Conservation (phyloP, 2,888 invertebrate species). For the Drosophila melanosoma region DNA sequence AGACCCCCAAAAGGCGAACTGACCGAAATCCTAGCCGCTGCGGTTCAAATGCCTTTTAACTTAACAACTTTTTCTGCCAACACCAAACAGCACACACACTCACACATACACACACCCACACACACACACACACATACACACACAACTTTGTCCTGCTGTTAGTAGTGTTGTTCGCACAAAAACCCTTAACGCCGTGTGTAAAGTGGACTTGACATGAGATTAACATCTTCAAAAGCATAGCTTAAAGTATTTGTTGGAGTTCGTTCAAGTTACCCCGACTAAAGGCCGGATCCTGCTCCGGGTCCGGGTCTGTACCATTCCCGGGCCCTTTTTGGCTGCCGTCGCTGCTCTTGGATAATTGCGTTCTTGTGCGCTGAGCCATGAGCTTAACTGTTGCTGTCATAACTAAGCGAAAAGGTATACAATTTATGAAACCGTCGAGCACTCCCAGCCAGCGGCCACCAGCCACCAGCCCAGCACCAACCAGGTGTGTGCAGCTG, state of each 20-base stretch:
- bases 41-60: constrained; percentile 83
- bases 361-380: constrained; percentile 82
- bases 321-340: constrained; percentile 38
- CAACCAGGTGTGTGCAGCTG: constrained; percentile 38
- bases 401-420: constrained; percentile 82
- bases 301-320: constrained; percentile 27
- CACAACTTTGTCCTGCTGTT: constrained; percentile 64
- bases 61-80: constrained; percentile 82
- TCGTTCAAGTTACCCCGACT: constrained; percentile 64
- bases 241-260: constrained; percentile 80
- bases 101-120: constrained; percentile 13
- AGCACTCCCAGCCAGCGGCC: constrained; percentile 23
- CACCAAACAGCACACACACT: constrained; percentile 59
- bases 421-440: constrained; percentile 78
- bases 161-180: constrained; percentile 40
- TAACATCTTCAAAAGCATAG: constrained; percentile 82
- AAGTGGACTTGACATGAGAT: constrained; percentile 83
- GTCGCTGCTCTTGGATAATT: constrained; percentile 75
- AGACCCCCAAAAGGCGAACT: constrained; percentile 70
- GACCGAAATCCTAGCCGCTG: constrained; percentile 74
- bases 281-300: constrained; percentile 22
- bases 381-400: constrained; percentile 80
- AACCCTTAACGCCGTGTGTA: constrained; percentile 80
- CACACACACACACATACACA: constrained; percentile 40
- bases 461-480: constrained; percentile 34